phyloP scores from a whole-genome alignment of 2,113 vertebrate genomes.

The Xiphophorus maculatus region DNA sequence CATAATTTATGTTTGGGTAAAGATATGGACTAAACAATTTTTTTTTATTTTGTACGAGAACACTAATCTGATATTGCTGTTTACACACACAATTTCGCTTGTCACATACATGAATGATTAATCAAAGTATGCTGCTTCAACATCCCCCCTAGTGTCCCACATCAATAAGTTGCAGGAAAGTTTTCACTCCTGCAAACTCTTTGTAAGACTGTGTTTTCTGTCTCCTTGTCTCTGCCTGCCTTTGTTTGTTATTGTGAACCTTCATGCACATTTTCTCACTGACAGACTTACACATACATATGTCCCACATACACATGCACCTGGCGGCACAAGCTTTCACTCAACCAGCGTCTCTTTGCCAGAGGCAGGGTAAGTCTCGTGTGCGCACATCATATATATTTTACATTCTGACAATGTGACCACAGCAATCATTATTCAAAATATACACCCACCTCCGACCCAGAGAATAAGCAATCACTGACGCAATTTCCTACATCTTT shows the following conservation, averaged over 20 bases:
- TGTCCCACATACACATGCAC: background rate
- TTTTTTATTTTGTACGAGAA: background rate
- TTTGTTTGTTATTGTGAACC: conserved; percentile 32
- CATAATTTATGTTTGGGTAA: background rate
- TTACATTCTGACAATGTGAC: conserved; percentile 67
- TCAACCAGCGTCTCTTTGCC: conserved; percentile 44
- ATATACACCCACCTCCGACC: conserved; percentile 49
- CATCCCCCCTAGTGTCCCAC: conserved; percentile 1
- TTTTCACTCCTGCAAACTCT: conserved; percentile 5
- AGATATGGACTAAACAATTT: background rate
- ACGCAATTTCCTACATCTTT: conserved; percentile 59
- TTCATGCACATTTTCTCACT: background rate
- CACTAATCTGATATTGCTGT: background rate
- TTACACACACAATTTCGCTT: background rate
- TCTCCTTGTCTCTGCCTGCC: conserved; percentile 23
- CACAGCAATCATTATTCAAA: conserved; percentile 68
- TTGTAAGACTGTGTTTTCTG: conserved; percentile 1
- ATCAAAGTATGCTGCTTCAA: conserved; percentile 9
- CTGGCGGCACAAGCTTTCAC: conserved; percentile 9
- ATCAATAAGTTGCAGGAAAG: background rate
- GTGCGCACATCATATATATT: conserved; percentile 45
- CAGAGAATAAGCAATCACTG: conserved; percentile 65
- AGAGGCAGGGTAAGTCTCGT: conserved; percentile 47
- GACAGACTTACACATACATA: conserved; percentile 9
- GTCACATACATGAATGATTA: conserved; percentile 8